Percentiles rank a stretch among this genome's conserved stretches.
Conservation (phyloP, 2,888 invertebrate species). For the Drosophila dives region DNA sequence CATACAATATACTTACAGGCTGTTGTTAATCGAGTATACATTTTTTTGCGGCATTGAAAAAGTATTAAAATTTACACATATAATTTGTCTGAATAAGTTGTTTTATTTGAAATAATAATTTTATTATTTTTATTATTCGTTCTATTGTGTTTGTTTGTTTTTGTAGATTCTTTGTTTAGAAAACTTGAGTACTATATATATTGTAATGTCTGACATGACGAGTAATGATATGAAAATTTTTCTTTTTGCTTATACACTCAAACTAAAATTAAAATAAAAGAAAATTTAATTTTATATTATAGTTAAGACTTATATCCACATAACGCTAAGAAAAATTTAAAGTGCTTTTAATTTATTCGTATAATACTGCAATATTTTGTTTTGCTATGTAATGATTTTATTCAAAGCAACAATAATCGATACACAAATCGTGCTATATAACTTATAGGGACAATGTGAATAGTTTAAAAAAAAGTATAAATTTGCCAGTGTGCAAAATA, state of each 20-base stretch:
- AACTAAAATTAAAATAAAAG: background rate
- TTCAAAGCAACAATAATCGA: background rate
- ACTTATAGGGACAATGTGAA: background rate
- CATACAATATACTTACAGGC: slow-evolving; percentile 64
- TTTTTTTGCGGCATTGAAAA: slow-evolving; percentile 60
- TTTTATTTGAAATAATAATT: slow-evolving; percentile 17
- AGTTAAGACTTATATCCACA: background rate
- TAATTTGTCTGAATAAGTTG: slow-evolving; percentile 17
- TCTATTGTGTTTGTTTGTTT: slow-evolving; percentile 29
- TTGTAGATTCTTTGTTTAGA: slow-evolving; percentile 26
- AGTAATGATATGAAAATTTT: slow-evolving; percentile 71
- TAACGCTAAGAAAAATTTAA: background rate
- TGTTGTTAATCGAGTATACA: slow-evolving; percentile 28
- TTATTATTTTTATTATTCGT: slow-evolving; percentile 8
- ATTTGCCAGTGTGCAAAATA: background rate
- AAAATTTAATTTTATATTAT: background rate
- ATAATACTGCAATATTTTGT: background rate
- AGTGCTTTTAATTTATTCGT: background rate
- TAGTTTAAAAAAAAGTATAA: background rate
- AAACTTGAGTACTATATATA: slow-evolving; percentile 37
- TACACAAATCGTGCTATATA: background rate
- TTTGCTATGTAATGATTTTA: background rate
- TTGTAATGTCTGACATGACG: slow-evolving; percentile 49
- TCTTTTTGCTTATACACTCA: slow-evolving; percentile 16
- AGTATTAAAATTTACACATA: slow-evolving; percentile 29